phyloP scores from a whole-genome alignment of 2,888 invertebrate genomes.

The Eugnorisma glareosa region DNA sequence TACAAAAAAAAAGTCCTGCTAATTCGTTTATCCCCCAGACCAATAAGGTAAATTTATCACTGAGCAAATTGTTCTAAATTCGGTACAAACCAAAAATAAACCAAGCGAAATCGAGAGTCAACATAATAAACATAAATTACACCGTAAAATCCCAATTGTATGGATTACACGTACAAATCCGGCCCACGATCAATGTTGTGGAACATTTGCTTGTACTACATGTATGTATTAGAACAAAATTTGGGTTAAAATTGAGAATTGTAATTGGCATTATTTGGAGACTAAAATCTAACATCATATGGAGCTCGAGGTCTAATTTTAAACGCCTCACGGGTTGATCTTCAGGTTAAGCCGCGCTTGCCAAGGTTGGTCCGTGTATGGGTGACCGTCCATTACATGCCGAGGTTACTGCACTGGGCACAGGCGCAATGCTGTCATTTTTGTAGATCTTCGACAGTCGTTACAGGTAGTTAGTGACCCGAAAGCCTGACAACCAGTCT shows the following conservation, averaged over 20 bases:
- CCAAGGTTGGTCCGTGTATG: background rate
- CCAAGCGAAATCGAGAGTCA: slow-evolving; percentile 47
- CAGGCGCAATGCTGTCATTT: too few relatives aligned
- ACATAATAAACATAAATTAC: slow-evolving; percentile 64
- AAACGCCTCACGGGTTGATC: background rate
- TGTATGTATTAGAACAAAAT: slow-evolving; percentile 29
- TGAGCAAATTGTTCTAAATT: slow-evolving; percentile 44
- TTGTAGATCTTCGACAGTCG: too few relatives aligned
- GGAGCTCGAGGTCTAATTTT: background rate
- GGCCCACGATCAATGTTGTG: slow-evolving; percentile 46
- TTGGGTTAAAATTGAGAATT: slow-evolving; percentile 9
- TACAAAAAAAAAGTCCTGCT: slow-evolving; percentile 19
- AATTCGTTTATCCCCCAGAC: slow-evolving; percentile 31
- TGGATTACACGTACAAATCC: slow-evolving; percentile 62
- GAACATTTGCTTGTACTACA: slow-evolving; percentile 44
- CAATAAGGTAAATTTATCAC: slow-evolving; percentile 41
- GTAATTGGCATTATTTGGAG: background rate
- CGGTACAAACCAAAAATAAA: slow-evolving; percentile 51
- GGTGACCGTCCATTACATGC: too few relatives aligned
- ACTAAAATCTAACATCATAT: background rate
- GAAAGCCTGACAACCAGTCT: too few relatives aligned
- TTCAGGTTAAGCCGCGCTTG: background rate
- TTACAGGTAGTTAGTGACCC: too few relatives aligned
- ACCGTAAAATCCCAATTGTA: slow-evolving; percentile 57
- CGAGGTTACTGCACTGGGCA: too few relatives aligned